Evolutionary conservation across 1,140 invertebrate species (phyloP).

Genomic region (Phocides pigmalion): DNA sequence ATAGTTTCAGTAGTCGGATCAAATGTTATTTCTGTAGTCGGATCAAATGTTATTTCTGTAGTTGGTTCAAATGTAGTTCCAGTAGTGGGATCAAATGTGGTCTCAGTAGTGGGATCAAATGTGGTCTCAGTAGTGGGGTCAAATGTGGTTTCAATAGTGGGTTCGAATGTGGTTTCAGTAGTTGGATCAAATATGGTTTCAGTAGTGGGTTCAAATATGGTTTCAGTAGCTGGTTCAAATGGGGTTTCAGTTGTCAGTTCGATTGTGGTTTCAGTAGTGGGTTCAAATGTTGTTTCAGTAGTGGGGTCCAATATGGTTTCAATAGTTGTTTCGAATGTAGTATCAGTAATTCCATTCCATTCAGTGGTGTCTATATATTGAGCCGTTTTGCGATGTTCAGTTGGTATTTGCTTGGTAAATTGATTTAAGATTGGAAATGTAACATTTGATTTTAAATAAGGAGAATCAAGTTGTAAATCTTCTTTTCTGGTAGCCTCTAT

Average conservation of each 20-base stretch:
- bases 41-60: too few relatives aligned
- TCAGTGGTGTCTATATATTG: too few relatives aligned
- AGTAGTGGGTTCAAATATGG: neutral
- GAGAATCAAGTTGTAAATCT: neutral
- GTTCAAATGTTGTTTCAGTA: neutral
- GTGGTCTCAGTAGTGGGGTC: constrained; percentile 1
- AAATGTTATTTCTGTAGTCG: too few relatives aligned
- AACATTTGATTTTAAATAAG: neutral
- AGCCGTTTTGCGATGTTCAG: neutral
- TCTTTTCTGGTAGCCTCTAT: neutral
- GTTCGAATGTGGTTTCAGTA: neutral
- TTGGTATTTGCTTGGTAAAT: neutral
- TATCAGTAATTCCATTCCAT: neutral
- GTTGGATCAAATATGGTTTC: too few relatives aligned
- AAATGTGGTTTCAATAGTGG: neutral
- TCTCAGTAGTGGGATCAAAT: neutral
- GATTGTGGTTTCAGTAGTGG: neutral
- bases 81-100: too few relatives aligned
- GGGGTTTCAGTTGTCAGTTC: neutral
- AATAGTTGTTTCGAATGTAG: neutral
- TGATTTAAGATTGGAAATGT: neutral
- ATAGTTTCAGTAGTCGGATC: too few relatives aligned
- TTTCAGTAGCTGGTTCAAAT: neutral
- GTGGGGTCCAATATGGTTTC: neutral
- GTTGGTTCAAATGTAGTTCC: too few relatives aligned